Base-by-base conservation (phyloP, 2,888 invertebrate species). In the Archips xylosteana region DNA sequence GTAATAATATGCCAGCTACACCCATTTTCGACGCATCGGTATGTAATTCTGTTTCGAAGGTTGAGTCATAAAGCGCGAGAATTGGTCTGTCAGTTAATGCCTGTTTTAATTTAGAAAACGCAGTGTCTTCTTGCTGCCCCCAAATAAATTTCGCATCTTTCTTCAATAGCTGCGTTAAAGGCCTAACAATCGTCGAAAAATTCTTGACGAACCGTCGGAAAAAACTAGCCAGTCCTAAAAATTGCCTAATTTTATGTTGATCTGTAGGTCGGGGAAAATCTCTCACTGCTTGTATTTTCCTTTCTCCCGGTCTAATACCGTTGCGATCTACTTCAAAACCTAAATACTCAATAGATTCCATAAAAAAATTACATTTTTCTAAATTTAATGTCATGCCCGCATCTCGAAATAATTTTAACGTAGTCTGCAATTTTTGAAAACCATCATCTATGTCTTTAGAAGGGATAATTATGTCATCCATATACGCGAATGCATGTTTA, bases 181-280 rank as follows among this genome's bases (percentile, higher is more conserved):
- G 60, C 45, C 54, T 76, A 0, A 74, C 71, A 13, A 74, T 71
- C 2, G 62, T 62, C 0, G 75, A 68, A 45, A 76, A 75, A 12
- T 23, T 10, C 2, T 32, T 9, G 85, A 80, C 76, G 73, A 81
- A 82, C 12, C 79, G 77, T 8, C 81, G 66, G 65, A 83, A 83
- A 47, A 81, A 80, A 6, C 79, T 78, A 32, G 80, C 77, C 5
- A 76, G 23, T 0, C 74, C 83, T 3, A 84, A 49, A 69, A 83
- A 84, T 63, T 81, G 80, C 45, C 79, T 75, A 6, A 83, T 47
- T 70, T 83, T 74, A 15, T 82, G 80, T 3, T 78, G 36, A 54
- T 76, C 71, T 64, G 34, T 10, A 3, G 82, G 83, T 3, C 70
- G 62, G 6, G 78, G 79, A 66, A 80, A 85, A 3, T 79, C 76